Evolutionary conservation across 2,888 invertebrate species (phyloP), one percentile per base, ranked within the genome.

Genomic region (Rosalia funebris): DNA sequence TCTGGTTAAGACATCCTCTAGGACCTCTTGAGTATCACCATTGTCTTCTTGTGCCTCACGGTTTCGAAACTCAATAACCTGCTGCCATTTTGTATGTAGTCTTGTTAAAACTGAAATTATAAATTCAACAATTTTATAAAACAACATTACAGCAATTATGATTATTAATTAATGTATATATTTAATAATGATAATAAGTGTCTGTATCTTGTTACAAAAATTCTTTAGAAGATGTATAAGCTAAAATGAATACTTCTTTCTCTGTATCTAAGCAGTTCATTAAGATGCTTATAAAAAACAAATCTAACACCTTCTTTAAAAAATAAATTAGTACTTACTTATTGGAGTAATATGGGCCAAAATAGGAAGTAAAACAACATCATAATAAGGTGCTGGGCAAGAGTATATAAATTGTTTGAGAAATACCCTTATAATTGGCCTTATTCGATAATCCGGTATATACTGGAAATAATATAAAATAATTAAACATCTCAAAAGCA

Each of bases 1-100:
- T 58, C 95, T 84, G 62, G 94, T 92, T 46, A 96, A 83, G 83
- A 93, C 92, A 74, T 94, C 93, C 74, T 94, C 92, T 1, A 94
- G 83, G 1, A 94, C 91, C 79, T 94, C 94, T 77, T 92, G 92
- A 1, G 91, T 88, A 75, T 92, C 91, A 50, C 89, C 88, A 67
- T 92, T 91, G 69, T 91, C 91, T 66, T 90, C 91, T 9, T 91
- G 83, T 50, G 89, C 89, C 19, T 92, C 91, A 1, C 90, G 87
- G 77, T 91, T 92, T 73, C 91, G 89, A 2, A 92, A 83, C 53
- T 89, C 88, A 45, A 88, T 87, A 50, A 93, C 89, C 77, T 91
- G 91, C 54, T 91, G 88, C 94, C 94, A 94, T 62, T 92, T 89
- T 31, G 86, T 83, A 47, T 89, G 89, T 60, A 94, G 79, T 70